A percentile compares a stretch with the other conserved stretches of the same genome.
These are phyloP conservation scores for Miltochrista miniata DNA, from an alignment of 2,888 invertebrate genomes.

Conservation along the genomic window DNA sequence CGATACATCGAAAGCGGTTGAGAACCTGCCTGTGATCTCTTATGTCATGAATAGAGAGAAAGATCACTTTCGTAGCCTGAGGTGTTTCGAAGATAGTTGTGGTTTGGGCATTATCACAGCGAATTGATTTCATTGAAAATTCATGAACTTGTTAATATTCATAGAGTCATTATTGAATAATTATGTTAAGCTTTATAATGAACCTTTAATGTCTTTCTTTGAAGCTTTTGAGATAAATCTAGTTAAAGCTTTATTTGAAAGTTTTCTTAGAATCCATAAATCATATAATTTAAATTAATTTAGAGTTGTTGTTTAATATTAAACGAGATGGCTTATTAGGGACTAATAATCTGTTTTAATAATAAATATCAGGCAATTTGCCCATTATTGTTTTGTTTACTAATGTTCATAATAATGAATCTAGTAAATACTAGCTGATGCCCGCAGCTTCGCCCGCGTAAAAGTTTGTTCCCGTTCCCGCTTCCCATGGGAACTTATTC, in stretches of 20 bases:
- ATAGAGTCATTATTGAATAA: constrained; percentile 23
- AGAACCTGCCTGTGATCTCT: constrained; percentile 3
- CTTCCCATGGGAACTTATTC: too few relatives aligned
- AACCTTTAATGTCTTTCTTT: constrained; percentile 1
- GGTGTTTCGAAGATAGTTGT: constrained; percentile 5
- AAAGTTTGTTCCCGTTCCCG: too few relatives aligned
- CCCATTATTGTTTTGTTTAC: too few relatives aligned
- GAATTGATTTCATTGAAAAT: constrained; percentile 25
- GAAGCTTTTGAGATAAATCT: not conserved
- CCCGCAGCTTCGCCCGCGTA: too few relatives aligned
- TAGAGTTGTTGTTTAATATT: not conserved
- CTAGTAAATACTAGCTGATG: too few relatives aligned
- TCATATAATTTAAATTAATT: not conserved
- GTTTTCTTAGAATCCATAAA: too few relatives aligned
- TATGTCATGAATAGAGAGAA: constrained; percentile 9
- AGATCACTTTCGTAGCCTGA: constrained; percentile 13
- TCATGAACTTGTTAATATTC: constrained; percentile 25
- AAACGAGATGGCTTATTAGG: too few relatives aligned
- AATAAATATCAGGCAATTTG: too few relatives aligned
- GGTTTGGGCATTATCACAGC: constrained; percentile 27
- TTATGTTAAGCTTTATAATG: not conserved
- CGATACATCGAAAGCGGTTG: constrained; percentile 14
- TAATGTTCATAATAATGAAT: too few relatives aligned
- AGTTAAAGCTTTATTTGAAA: not conserved
- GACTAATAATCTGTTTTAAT: too few relatives aligned